A percentile compares a stretch with the other conserved stretches of the same genome.
Evolutionary conservation across 1,140 invertebrate genomes (phyloP).

Genomic region (Pogonus chalceus): DNA sequence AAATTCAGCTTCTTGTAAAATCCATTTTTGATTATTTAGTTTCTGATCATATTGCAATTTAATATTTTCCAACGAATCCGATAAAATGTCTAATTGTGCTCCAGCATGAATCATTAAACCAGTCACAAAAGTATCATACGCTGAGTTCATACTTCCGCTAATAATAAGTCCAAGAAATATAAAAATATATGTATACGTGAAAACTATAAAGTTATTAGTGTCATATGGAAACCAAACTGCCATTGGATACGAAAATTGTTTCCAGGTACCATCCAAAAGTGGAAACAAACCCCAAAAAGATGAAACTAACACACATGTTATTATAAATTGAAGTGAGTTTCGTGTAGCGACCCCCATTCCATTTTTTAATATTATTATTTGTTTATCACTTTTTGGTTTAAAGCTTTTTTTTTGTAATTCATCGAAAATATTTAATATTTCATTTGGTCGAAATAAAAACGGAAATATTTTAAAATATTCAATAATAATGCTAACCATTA

Average conservation of each 20-base stretch:
- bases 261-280: slow-evolving; percentile 9
- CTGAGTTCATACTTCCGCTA: slow-evolving; percentile 12
- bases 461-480: slow-evolving; percentile 15
- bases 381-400: slow-evolving; percentile 1
- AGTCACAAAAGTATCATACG: slow-evolving; percentile 17
- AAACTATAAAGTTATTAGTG: slow-evolving; percentile 7
- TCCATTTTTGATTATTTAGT: not conserved
- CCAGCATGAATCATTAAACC: slow-evolving; percentile 17
- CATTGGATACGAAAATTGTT: slow-evolving; percentile 12
- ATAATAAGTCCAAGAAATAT: slow-evolving; percentile 16
- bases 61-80: slow-evolving; percentile 9
- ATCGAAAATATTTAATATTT: slow-evolving; percentile 8
- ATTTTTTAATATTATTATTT: not conserved
- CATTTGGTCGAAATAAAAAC: slow-evolving; percentile 3
- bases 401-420: slow-evolving; percentile 14
- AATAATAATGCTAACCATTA: slow-evolving; percentile 17
- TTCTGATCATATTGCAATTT: not conserved
- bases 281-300: slow-evolving; percentile 18
- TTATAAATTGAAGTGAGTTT: slow-evolving; percentile 11
- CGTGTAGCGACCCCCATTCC: not conserved
- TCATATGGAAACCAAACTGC: slow-evolving; percentile 22
- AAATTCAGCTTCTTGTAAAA: not conserved
- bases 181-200: slow-evolving; percentile 17
- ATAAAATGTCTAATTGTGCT: slow-evolving; percentile 19
- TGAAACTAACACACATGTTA: slow-evolving; percentile 7